These are phyloP conservation scores for Galeopterus variegatus DNA, from an alignment of 2,113 vertebrate species.

Conservation along the genomic window DNA sequence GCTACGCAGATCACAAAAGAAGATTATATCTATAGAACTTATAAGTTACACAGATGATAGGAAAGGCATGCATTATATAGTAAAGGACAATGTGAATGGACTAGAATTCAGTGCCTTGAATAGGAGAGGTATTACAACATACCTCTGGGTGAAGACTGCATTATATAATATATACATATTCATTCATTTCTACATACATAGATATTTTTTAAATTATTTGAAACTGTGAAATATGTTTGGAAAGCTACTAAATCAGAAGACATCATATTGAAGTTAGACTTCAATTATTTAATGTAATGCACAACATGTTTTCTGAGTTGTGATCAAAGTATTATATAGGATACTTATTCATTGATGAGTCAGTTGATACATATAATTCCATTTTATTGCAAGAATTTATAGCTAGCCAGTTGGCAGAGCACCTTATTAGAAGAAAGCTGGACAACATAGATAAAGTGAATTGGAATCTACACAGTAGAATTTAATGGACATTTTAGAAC, in stretches of 20 bases:
- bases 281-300: neutral
- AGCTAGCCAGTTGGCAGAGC: neutral
- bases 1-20: neutral
- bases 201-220: neutral
- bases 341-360: neutral
- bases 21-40: neutral
- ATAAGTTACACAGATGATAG: neutral
- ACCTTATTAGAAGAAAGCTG: neutral
- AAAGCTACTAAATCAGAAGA: slow-evolving; percentile 25
- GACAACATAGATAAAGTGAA: neutral
- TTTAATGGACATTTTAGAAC: neutral
- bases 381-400: slow-evolving; percentile 4
- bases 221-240: neutral
- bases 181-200: neutral
- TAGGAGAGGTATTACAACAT: neutral
- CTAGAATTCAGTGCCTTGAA: neutral
- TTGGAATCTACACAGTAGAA: neutral
- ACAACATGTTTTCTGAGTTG: neutral
- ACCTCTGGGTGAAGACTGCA: neutral
- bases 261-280: neutral
- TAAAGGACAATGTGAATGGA: neutral
- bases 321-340: neutral
- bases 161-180: neutral
- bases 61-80: neutral
- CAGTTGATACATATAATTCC: neutral